phyloP scores from a whole-genome alignment of 2,113 vertebrate genomes.

The Ivindomyrus marchei region DNA sequence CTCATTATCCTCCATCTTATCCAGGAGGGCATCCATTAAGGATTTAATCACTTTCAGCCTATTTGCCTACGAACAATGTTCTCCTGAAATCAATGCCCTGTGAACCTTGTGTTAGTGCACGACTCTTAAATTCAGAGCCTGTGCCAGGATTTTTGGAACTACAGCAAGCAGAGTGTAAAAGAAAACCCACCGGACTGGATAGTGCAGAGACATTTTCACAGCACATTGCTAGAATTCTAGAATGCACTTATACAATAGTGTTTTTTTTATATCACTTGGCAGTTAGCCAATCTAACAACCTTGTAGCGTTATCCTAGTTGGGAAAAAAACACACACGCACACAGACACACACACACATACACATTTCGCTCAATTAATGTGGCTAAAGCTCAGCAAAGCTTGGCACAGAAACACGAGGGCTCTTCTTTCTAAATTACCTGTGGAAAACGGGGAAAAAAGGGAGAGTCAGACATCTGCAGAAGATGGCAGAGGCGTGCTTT shows the following conservation, averaged over 20 bases:
- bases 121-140: background rate
- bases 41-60: conserved; percentile 12
- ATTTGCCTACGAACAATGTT: conserved; percentile 4
- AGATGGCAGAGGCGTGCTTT: background rate
- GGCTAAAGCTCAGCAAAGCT: background rate
- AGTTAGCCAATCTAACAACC: background rate
- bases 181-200: background rate
- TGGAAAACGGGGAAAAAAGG: background rate
- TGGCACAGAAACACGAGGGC: background rate
- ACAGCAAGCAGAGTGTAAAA: background rate
- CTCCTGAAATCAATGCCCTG: conserved; percentile 3
- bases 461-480: conserved; percentile 1
- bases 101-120: background rate
- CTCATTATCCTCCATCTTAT: background rate
- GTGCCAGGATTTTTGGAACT: background rate
- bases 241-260: background rate
- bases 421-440: background rate
- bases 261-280: background rate
- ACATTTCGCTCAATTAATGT: background rate
- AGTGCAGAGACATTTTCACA: background rate
- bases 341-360: background rate
- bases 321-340: background rate
- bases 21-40: conserved; percentile 8
- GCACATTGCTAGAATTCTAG: background rate
- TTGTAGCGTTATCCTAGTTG: background rate